These are phyloP conservation scores for Macrophya annulata DNA, from an alignment of 2,888 invertebrate genomes.

Conservation along the genomic window DNA sequence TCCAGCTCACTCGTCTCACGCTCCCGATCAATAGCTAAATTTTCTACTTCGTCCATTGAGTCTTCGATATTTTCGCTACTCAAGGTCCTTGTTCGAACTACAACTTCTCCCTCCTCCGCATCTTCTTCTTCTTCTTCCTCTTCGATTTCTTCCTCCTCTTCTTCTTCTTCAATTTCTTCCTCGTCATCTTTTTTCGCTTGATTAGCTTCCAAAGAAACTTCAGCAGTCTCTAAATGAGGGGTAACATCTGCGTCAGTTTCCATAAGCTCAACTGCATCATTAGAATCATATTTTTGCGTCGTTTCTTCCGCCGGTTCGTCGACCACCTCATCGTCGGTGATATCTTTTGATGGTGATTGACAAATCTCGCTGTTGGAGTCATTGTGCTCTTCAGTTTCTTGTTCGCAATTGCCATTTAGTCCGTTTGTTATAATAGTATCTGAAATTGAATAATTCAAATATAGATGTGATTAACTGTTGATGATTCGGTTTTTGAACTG, in stretches of 20 bases:
- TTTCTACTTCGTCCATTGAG: slow-evolving; percentile 81
- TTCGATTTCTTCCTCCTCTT: slow-evolving; percentile 65
- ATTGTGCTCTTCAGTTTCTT: slow-evolving; percentile 67
- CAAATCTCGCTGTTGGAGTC: slow-evolving; percentile 62
- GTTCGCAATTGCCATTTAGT: slow-evolving; percentile 77
- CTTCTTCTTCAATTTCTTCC: slow-evolving; percentile 64
- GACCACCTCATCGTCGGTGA: slow-evolving; percentile 68
- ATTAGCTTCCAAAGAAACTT: slow-evolving; percentile 54
- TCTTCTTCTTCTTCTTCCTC: slow-evolving; percentile 29
- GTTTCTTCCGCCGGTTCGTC: slow-evolving; percentile 70
- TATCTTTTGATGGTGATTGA: slow-evolving; percentile 46
- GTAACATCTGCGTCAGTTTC: slow-evolving; percentile 59
- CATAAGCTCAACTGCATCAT: slow-evolving; percentile 58
- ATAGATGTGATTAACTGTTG: neutral
- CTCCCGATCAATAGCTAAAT: slow-evolving; percentile 68
- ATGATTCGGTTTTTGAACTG: neutral
- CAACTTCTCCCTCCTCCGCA: slow-evolving; percentile 59
- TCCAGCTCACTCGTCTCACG: slow-evolving; percentile 81
- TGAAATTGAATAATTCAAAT: slow-evolving; percentile 64
- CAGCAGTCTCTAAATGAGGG: slow-evolving; percentile 58
- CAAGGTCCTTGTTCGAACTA: slow-evolving; percentile 60
- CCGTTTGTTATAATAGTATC: slow-evolving; percentile 78
- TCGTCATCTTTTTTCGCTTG: slow-evolving; percentile 62
- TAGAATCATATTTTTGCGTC: slow-evolving; percentile 66
- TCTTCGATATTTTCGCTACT: slow-evolving; percentile 79